Base-by-base conservation (phyloP, 2,113 vertebrate species). In the Gobiocypris rarus region DNA sequence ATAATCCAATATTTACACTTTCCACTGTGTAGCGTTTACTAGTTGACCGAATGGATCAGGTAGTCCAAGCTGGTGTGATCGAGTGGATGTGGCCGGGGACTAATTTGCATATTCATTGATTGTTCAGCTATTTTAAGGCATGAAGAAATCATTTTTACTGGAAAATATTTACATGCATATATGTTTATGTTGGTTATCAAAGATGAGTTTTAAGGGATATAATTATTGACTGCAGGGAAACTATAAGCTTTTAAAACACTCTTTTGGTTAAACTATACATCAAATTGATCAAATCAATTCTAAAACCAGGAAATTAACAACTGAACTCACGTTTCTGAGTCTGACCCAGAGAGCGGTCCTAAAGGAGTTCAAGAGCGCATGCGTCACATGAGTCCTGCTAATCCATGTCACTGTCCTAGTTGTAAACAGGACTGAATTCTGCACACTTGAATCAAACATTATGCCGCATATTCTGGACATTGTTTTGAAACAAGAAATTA, bases 351-450 rank as follows among this genome's bases (percentile, higher is more conserved):
- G 75, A 79, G 71, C 10, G 34, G 43, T 26, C 75, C 58, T 17
- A 67, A 63, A 59, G 61, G 56, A 54, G 38, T 69, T 67, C 52
- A 59, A 78, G 59, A 56, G 75, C 54, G 71, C 83, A 83, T 76
- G 61, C 43, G 83, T 67, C 24, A 48, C 87, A 77, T 45, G 26
- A 82, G 50, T 38, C 81, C 56, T 10, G 3, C 56, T 87, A 89
- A 85, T 89, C 88, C 84, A 84, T 85, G 75, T 84, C 81, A 56
- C 59, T 67, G 87, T 81, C 86, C 88, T 83, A 89, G 19, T 81
- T 87, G 76, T 48, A 65, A 61, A 69, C 50, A 24, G 17, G 45
- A 28, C 26, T 52, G 61, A 71, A 56, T 56, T 70, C 17, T 70
- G 48, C 17, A 9, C 9, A 2, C 58, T 56, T 9, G 43, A 67